Conservation (phyloP, 2,113 vertebrate species). For the Ciconia boyciana region DNA sequence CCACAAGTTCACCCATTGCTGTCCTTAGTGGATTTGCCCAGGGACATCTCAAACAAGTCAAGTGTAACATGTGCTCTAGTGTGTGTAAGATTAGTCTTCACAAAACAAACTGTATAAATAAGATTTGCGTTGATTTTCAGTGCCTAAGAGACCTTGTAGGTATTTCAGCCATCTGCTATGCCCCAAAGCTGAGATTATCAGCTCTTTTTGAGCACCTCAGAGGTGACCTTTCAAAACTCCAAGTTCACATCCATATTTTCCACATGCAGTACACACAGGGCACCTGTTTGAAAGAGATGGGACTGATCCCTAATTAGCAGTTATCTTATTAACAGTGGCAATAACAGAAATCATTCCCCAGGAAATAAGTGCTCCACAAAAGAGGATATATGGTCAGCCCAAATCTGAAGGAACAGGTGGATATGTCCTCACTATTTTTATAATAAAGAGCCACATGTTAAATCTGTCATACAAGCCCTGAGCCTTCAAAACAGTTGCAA, state of each 20-base stretch:
- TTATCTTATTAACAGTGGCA: not conserved
- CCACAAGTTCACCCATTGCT: not conserved
- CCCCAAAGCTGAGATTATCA: not conserved
- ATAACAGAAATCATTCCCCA: not conserved
- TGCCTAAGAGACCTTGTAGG: not conserved
- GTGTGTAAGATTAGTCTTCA: not conserved
- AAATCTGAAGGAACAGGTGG: not conserved
- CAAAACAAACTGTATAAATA: not conserved
- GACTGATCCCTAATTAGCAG: not conserved
- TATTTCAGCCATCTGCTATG: not conserved
- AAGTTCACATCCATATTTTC: not conserved
- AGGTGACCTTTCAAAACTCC: not conserved
- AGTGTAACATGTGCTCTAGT: not conserved
- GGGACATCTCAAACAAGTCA: not conserved
- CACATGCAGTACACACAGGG: not conserved
- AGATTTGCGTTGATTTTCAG: not conserved
- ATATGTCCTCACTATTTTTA: not conserved
- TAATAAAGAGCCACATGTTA: not conserved
- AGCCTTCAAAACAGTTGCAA: not conserved
- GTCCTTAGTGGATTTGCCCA: not conserved
- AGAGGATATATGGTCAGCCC: accelerated
- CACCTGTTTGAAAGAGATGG: not conserved
- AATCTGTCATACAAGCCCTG: not conserved
- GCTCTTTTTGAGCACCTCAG: not conserved
- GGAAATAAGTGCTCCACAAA: not conserved